Evolutionary conservation across 2,113 vertebrate genomes (phyloP).

Genomic region (Spea multiplicata): DNA sequence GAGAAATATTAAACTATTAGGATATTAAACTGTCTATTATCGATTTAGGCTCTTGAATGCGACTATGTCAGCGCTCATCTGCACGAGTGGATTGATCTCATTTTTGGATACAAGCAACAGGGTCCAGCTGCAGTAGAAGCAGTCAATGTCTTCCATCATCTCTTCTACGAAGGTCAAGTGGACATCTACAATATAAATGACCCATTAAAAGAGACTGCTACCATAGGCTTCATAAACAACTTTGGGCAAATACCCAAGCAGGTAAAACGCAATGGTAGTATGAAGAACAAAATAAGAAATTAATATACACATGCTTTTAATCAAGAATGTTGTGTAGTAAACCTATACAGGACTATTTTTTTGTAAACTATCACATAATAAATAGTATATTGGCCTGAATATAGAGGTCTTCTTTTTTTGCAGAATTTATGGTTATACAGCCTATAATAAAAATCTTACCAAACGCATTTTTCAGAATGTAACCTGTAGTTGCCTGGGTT

Average conservation of each 20-base stretch:
- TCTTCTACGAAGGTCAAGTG: conserved; percentile 98
- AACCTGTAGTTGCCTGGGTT: too few species aligned
- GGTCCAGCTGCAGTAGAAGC: conserved; percentile 93
- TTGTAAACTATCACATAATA: too few species aligned
- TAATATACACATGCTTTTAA: too few species aligned
- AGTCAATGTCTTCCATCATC: conserved; percentile 97
- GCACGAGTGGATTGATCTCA: conserved; percentile 97
- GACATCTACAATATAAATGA: conserved; percentile 99
- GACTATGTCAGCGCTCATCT: conserved; percentile 96
- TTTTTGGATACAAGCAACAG: conserved; percentile 98
- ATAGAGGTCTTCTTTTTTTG: too few species aligned
- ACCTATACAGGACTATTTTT: too few species aligned
- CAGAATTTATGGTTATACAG: too few species aligned
- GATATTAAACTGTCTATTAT: conserved; percentile 16
- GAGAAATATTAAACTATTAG: too few species aligned
- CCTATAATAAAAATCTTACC: too few species aligned
- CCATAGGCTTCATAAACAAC: conserved; percentile 99
- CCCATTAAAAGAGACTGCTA: conserved; percentile 96
- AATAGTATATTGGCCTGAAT: too few species aligned
- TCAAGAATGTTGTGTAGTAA: too few species aligned
- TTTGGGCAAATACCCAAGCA: conserved; percentile 99
- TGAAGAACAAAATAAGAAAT: too few species aligned
- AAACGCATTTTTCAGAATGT: too few species aligned
- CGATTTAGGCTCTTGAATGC: conserved; percentile 88
- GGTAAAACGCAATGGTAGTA: conserved; percentile 60